phyloP scores from a whole-genome alignment of 2,797 vertebrate species.

The Masticophis lateralis region DNA sequence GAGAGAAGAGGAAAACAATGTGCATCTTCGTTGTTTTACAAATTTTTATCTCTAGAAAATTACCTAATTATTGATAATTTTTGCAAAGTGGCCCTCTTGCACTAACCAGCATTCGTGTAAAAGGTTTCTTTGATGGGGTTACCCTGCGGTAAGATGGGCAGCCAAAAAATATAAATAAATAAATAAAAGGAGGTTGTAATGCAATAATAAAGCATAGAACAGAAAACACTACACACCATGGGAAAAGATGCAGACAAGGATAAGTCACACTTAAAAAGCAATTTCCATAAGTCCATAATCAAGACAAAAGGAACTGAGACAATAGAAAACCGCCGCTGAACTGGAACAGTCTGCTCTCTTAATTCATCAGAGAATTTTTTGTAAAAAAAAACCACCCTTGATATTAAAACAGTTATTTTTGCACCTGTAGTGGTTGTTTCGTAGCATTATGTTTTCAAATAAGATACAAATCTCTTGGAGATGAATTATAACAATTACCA shows the following conservation, averaged over 20 bases:
- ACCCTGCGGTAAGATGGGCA: not conserved
- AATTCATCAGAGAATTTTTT: not conserved
- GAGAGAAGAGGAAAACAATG: not conserved
- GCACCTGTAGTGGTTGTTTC: not conserved
- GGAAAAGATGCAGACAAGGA: not conserved
- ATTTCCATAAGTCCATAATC: constrained; percentile 16
- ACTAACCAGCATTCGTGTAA: not conserved
- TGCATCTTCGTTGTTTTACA: not conserved
- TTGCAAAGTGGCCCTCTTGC: not conserved
- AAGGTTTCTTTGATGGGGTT: not conserved
- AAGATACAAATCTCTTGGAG: not conserved
- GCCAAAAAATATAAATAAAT: not conserved
- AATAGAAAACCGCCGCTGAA: constrained; percentile 18
- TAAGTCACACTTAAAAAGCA: constrained; percentile 31
- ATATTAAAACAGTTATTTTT: constrained; percentile 29
- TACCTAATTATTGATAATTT: not conserved
- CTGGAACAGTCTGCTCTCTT: constrained; percentile 22
- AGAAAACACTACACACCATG: not conserved
- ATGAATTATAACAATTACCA: constrained; percentile 33
- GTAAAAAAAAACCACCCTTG: not conserved
- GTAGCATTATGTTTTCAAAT: constrained; percentile 29
- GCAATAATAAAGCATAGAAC: not conserved
- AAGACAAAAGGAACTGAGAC: constrained; percentile 30
- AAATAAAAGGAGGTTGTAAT: not conserved
- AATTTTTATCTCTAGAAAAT: constrained; percentile 28